Conservation (phyloP, 1,140 invertebrate genomes). For the Drosophila orosa region DNA sequence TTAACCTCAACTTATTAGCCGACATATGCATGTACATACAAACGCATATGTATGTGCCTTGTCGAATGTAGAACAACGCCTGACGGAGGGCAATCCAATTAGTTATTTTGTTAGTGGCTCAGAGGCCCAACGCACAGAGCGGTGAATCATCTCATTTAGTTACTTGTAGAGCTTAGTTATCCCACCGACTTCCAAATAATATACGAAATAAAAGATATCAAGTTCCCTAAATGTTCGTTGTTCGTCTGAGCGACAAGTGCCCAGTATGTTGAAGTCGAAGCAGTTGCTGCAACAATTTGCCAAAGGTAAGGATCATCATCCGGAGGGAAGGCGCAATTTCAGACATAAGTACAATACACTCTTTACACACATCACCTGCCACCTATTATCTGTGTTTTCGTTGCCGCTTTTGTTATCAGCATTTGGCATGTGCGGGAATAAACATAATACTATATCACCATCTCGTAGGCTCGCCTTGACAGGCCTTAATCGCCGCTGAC, state of each 20-base stretch:
- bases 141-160: conserved; percentile 21
- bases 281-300: conserved; percentile 67
- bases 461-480: conserved; percentile 40
- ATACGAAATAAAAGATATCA: conserved; percentile 22
- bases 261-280: conserved; percentile 75
- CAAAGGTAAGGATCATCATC: conserved; percentile 61
- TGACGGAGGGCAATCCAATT: background rate
- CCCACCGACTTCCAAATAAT: conserved; percentile 2
- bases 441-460: conserved; percentile 37
- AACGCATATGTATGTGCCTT: conserved; percentile 2
- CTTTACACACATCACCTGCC: conserved; percentile 8
- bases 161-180: conserved; percentile 15
- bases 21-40: background rate
- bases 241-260: conserved; percentile 10
- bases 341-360: background rate
- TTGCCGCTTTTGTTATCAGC: conserved; percentile 33
- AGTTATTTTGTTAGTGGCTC: conserved; percentile 5
- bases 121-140: background rate
- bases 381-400: conserved; percentile 31
- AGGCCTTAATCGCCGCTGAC: conserved; percentile 22
- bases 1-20: conserved; percentile 12
- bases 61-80: conserved; percentile 10
- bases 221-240: conserved; percentile 43
- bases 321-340: conserved; percentile 27
- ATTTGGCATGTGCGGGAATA: conserved; percentile 31